Base-by-base conservation (phyloP, 2,888 invertebrate species). In the Charanyca ferruginea region DNA sequence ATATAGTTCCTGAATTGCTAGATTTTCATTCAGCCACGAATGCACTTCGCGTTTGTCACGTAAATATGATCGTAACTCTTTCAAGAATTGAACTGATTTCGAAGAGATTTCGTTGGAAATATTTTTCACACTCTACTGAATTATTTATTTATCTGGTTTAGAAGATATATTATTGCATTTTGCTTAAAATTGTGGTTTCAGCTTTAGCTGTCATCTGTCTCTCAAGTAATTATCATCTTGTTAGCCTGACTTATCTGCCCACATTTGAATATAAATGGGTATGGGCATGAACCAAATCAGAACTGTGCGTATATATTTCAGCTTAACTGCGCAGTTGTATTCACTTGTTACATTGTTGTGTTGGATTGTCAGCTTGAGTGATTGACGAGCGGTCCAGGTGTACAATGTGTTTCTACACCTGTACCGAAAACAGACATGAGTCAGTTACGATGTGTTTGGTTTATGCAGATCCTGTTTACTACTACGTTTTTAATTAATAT, bases 311-410 rank as follows among this genome's bases (percentile, higher is more conserved):
- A 62, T 44, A 58, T 51, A 53, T 63, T 53, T 18, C 32, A 57
- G 59, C 42, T 52, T 18, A 63, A 77, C 75, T 77, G 72, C 82
- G 83, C 76, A 82, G 68, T 80, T 71, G 62, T 70, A 67, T 23
- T 25, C 52, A 53, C 58, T 69, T 60, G 57, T 64, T 54, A 52
- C 25, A 49, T 59, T 35, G 28, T 18, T 48, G 25, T 45, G 32
- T 25, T 59, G 18, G 63, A 47, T 53, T 71, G 74, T 65, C 66
- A 66, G 55, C 7, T 20, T 61, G 75, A 70, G 77, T 83, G 83
- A 81, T 81, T 72, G 80, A 74, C 68, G 57, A 35, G 41, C 47
- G 18, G 45, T 52, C 45, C 47, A 55, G 53, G 52, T 63, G 49
- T 65, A 51, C 51, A 58, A 77, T n/a, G n/a, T n/a, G n/a, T n/a